Evolutionary conservation across 2,888 invertebrate genomes (phyloP).

Genomic region (Neoscelio sp.): DNA sequence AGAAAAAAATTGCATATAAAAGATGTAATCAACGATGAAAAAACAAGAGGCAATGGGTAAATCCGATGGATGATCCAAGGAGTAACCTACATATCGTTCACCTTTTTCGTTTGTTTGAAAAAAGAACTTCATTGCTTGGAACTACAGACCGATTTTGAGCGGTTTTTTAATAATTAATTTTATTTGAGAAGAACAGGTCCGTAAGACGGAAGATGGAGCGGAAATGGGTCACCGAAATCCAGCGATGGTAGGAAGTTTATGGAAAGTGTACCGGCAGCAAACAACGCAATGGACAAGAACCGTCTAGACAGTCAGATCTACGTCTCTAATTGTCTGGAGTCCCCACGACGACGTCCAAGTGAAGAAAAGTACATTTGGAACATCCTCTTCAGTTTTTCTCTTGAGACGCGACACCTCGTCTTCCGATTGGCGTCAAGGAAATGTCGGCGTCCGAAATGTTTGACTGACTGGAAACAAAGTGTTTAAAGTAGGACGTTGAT

Average conservation of each 20-base stretch:
- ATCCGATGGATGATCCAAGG: too few species aligned
- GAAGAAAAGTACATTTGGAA: constrained; percentile 64
- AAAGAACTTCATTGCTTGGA: not conserved
- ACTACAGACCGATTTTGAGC: not conserved
- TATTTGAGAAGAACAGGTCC: not conserved
- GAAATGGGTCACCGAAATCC: constrained; percentile 49
- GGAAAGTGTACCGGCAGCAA: constrained; percentile 72
- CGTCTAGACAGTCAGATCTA: constrained; percentile 81
- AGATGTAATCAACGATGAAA: too few species aligned
- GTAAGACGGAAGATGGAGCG: constrained; percentile 22
- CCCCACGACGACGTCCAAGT: constrained; percentile 74
- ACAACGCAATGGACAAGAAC: constrained; percentile 73
- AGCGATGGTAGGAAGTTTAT: constrained; percentile 70
- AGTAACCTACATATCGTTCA: too few species aligned
- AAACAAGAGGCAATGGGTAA: too few species aligned
- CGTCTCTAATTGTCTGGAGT: constrained; percentile 80
- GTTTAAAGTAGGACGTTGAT: too few species aligned
- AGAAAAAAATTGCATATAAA: too few species aligned
- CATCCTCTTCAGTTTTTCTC: constrained; percentile 60
- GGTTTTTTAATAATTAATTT: constrained; percentile 4
- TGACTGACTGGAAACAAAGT: not conserved
- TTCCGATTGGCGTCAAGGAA: constrained; percentile 55
- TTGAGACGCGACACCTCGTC: constrained; percentile 52
- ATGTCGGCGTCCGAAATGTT: constrained; percentile 35
- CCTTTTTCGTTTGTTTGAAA: too few species aligned